These are phyloP conservation scores for Etheostoma spectabile DNA, from an alignment of 2,113 vertebrate species.

Conservation along the genomic window DNA sequence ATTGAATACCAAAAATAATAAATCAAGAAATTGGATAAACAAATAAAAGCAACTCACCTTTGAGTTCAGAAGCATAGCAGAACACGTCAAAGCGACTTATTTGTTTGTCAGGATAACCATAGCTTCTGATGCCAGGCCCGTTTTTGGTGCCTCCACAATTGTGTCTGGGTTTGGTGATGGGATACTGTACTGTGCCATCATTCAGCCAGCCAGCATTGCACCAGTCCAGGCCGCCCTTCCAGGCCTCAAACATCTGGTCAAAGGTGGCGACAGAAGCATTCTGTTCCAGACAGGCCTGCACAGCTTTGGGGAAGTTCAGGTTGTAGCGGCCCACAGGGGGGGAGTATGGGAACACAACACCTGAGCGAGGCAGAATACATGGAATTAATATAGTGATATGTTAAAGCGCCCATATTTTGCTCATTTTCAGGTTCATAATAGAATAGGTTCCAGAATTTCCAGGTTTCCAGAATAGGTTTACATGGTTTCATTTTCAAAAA, in stretches of 20 bases:
- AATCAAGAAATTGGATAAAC: background rate
- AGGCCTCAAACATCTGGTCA: slow-evolving; percentile 91
- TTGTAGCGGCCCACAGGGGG: slow-evolving; percentile 90
- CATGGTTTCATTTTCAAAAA: too few relatives aligned
- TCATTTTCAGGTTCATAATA: too few relatives aligned
- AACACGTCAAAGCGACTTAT: slow-evolving; percentile 91
- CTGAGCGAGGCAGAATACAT: slow-evolving; percentile 74
- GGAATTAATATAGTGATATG: background rate
- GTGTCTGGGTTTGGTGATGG: slow-evolving; percentile 91
- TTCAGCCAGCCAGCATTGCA: slow-evolving; percentile 97
- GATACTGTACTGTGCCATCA: slow-evolving; percentile 94
- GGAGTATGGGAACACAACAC: slow-evolving; percentile 94
- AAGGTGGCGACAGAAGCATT: slow-evolving; percentile 88
- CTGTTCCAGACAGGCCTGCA: slow-evolving; percentile 88
- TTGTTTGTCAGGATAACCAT: slow-evolving; percentile 89
- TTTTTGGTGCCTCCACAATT: slow-evolving; percentile 90
- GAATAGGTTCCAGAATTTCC: too few relatives aligned
- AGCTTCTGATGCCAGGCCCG: slow-evolving; percentile 90
- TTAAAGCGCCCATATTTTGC: too few relatives aligned
- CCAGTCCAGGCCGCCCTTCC: slow-evolving; percentile 93
- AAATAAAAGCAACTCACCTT: slow-evolving; percentile 81
- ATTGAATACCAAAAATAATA: background rate
- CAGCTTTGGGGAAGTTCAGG: slow-evolving; percentile 89
- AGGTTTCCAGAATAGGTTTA: too few relatives aligned
- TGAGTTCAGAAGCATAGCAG: slow-evolving; percentile 89